Conservation (phyloP, 1,140 invertebrate genomes). For the Leptestheria dahalacensis region DNA sequence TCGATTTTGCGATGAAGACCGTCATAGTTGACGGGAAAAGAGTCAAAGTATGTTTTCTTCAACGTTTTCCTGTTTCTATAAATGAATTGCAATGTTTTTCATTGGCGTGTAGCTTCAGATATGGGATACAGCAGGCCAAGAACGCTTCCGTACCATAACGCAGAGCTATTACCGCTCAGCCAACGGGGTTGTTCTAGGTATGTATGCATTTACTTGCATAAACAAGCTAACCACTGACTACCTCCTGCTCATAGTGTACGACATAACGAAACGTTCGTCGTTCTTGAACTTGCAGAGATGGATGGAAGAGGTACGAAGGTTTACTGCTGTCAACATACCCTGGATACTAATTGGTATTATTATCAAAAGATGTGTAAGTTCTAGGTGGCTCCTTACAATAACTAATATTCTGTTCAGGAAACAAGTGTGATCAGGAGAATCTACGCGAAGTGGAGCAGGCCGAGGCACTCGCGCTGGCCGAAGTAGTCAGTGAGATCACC, state of each 20-base stretch:
- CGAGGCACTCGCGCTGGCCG: constrained; percentile 66
- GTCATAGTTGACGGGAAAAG: constrained; percentile 78
- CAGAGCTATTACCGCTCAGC: constrained; percentile 44
- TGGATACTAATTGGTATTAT: constrained; percentile 67
- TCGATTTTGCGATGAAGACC: constrained; percentile 95
- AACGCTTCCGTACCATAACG: constrained; percentile 40
- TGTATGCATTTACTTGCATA: constrained; percentile 10
- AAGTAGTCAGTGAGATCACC: constrained; percentile 67
- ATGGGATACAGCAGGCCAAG: constrained; percentile 42
- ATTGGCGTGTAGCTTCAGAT: constrained; percentile 59
- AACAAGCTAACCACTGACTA: background rate
- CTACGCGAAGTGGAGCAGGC: constrained; percentile 64
- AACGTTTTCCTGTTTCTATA: constrained; percentile 5
- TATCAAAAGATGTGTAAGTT: background rate
- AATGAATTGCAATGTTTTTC: constrained; percentile 10
- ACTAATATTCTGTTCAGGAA: constrained; percentile 34
- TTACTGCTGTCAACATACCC: constrained; percentile 78
- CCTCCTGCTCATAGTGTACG: constrained; percentile 50
- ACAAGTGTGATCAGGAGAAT: constrained; percentile 73
- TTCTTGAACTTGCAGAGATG: constrained; percentile 79
- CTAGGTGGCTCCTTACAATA: background rate
- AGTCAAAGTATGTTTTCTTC: constrained; percentile 57
- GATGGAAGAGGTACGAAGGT: constrained; percentile 85
- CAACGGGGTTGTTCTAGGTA: constrained; percentile 37
- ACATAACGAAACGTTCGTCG: constrained; percentile 78